phyloP scores from a whole-genome alignment of 2,113 vertebrate genomes.

The Thryonomys swinderianus region DNA sequence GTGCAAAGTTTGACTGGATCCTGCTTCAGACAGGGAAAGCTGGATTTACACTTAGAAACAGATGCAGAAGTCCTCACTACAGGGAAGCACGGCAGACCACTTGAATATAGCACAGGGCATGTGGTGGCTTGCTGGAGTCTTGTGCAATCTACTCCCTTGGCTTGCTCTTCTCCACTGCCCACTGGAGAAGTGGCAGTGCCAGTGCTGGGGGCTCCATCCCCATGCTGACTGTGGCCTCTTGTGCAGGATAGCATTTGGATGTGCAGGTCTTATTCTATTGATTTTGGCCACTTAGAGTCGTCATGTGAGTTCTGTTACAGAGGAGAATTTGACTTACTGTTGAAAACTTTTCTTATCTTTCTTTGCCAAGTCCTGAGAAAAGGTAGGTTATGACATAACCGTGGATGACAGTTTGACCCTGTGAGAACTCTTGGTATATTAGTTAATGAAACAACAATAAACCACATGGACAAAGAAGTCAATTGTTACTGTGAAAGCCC shows the following conservation, averaged over 20 bases:
- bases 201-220: neutral
- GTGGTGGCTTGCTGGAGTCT: neutral
- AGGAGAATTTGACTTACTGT: neutral
- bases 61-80: neutral
- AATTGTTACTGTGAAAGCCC: constrained; percentile 40
- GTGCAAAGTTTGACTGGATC: neutral
- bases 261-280: neutral
- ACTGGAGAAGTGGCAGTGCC: neutral
- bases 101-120: neutral
- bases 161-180: neutral
- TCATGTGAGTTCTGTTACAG: neutral
- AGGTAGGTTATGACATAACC: constrained; percentile 33
- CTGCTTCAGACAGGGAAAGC: neutral
- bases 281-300: neutral
- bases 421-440: constrained; percentile 7
- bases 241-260: neutral
- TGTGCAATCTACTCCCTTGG: neutral
- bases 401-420: neutral
- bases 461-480: constrained; percentile 39
- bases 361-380: constrained; percentile 11
- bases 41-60: neutral
- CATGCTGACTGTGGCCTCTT: neutral
- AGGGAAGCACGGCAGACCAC: neutral
- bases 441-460: constrained; percentile 43
- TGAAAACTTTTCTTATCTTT: constrained; percentile 7